Percentiles rank a stretch among this genome's conserved stretches.
Conservation (phyloP, 2,888 invertebrate species). For the Autographa pulchrina region DNA sequence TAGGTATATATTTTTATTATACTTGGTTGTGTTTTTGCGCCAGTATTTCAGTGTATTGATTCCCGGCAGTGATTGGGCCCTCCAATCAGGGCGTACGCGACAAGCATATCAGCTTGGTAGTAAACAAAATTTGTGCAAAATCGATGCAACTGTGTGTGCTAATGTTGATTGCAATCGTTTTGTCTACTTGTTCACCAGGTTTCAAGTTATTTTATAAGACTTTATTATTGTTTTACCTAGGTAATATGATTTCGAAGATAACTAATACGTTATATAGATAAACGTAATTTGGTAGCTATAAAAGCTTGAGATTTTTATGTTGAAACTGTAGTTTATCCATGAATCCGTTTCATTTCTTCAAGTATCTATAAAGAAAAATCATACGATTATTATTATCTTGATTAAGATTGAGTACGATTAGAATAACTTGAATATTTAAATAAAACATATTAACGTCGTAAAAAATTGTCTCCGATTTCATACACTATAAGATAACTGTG, state of each 20-base stretch:
- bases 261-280: too few relatives aligned
- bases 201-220: conserved; percentile 25
- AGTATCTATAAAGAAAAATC: conserved; percentile 15
- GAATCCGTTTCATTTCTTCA: conserved; percentile 7
- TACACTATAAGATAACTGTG: conserved; percentile 8
- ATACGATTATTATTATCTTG: conserved; percentile 15
- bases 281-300: too few relatives aligned
- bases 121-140: conserved; percentile 57
- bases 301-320: not conserved
- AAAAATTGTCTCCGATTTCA: conserved; percentile 19
- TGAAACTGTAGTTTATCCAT: conserved; percentile 13
- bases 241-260: too few relatives aligned
- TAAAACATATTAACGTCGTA: conserved; percentile 6
- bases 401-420: conserved; percentile 6
- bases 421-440: conserved; percentile 9
- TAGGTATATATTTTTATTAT: not conserved
- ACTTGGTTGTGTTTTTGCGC: conserved; percentile 13
- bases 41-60: conserved; percentile 56
- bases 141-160: conserved; percentile 59
- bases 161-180: conserved; percentile 44
- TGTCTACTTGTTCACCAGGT: conserved; percentile 41
- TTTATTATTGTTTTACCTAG: not conserved
- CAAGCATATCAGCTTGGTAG: conserved; percentile 60
- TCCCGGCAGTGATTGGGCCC: conserved; percentile 62
- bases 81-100: conserved; percentile 68